A percentile compares a stretch with the other conserved stretches of the same genome.
These are phyloP conservation scores for Dicrostonyx torquatus DNA, from an alignment of 2,797 vertebrate species.

Conservation along the genomic window DNA sequence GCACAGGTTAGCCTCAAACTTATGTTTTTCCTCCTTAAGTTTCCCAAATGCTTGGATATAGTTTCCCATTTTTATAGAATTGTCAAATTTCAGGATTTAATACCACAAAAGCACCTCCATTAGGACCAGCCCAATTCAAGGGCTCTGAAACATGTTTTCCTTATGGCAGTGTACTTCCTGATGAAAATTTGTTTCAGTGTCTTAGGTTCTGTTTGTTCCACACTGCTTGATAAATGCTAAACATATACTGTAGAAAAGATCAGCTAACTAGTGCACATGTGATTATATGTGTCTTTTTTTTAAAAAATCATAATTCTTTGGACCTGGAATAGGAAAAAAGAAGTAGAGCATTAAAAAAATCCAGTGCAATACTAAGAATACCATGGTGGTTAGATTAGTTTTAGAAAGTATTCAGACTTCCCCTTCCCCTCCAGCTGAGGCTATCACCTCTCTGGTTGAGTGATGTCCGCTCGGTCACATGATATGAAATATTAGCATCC, in stretches of 20 bases:
- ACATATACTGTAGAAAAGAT: neutral
- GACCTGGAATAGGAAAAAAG: neutral
- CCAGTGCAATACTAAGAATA: neutral
- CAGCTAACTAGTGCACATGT: neutral
- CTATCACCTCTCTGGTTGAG: neutral
- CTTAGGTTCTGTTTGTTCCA: neutral
- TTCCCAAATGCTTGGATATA: neutral
- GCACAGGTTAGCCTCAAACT: neutral
- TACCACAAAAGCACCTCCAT: neutral
- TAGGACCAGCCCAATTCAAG: neutral
- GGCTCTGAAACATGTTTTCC: neutral
- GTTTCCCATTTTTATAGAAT: neutral
- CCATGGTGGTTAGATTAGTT: neutral
- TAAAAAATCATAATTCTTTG: neutral
- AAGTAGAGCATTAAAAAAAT: neutral
- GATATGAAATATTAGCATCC: neutral
- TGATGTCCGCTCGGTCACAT: neutral
- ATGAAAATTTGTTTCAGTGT: neutral
- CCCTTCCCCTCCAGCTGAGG: neutral
- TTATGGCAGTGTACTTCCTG: neutral
- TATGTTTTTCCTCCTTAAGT: neutral
- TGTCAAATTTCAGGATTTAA: neutral
- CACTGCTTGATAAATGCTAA: neutral
- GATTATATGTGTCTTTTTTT: neutral
- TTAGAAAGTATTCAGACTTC: neutral